Base-by-base conservation (phyloP, 2,113 vertebrate genomes). In the Bos javanicus region DNA sequence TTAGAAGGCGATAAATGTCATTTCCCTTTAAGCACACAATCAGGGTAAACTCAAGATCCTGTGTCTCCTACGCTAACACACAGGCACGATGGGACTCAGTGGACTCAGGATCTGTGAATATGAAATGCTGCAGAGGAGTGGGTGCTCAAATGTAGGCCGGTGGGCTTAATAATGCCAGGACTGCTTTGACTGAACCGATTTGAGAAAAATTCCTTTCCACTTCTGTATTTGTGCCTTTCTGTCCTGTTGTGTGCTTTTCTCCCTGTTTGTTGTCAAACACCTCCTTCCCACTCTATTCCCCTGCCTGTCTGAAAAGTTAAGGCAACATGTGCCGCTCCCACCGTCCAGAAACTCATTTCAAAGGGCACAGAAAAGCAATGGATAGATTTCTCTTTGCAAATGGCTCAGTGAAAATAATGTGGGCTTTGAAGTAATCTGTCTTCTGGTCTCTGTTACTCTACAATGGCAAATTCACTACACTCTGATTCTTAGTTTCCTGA, bases 291-390 rank as follows among this genome's bases (percentile, higher is more conserved):
- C 52, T 36, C 52, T 36, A n/a, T 25, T 36, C 81, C 13, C 2
- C 33, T 46, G 8, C n/a, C 48, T 81, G 62, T 33, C 59, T 82
- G 54, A 54, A 54, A 57, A 89, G 54, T 92, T 25, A 74, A 88
- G 48, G 71, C n/a, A 91, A 17, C 7, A 36, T 43, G 60, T 93
- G n/a, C n/a, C 23, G 67, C 7, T 2, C 57, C 43, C 59, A 14
- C n/a, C 19, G 86, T 97, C 19, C 52, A 67, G 78, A 94, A 91
- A 93, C 10, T 10, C 33, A 81, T 96, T 95, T 87, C 91, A 91
- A 91, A 89, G 25, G 46, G 6, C 39, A 62, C 64, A 90, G 39
- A 48, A 57, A 82, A 95, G 11, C 60, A 94, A 76, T 33, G 43
- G 86, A 21, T 39, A 87, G 15, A 87, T 59, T 89, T 86, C n/a